These are phyloP conservation scores for Amphimallon solstitiale DNA, from an alignment of 2,888 invertebrate genomes.

Conservation along the genomic window DNA sequence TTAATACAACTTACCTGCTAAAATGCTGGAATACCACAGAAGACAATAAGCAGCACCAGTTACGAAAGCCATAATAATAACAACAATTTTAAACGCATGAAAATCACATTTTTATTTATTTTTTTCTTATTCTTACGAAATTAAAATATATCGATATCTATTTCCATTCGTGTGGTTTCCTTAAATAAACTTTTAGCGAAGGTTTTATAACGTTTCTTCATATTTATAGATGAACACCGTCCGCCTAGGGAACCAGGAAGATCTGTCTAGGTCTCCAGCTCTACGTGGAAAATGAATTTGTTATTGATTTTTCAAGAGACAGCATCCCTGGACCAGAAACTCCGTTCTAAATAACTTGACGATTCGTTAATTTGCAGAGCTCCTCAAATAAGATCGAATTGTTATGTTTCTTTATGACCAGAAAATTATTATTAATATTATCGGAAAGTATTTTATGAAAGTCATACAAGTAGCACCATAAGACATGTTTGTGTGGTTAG, in stretches of 20 bases:
- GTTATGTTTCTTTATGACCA: slow-evolving; percentile 36
- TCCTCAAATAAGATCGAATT: too few relatives aligned
- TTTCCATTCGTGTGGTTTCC: slow-evolving; percentile 13
- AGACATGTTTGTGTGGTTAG: slow-evolving; percentile 6
- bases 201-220: slow-evolving; percentile 20
- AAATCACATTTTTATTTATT: background rate
- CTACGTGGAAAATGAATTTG: background rate
- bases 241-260: background rate
- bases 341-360: background rate
- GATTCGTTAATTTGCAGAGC: too few relatives aligned
- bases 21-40: slow-evolving; percentile 61
- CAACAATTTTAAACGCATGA: background rate
- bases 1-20: slow-evolving; percentile 56
- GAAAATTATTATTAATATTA: slow-evolving; percentile 45
- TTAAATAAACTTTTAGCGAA: background rate
- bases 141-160: background rate
- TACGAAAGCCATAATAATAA: slow-evolving; percentile 50
- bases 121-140: background rate
- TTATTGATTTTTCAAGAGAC: slow-evolving; percentile 34
- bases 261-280: background rate
- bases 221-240: background rate
- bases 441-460: slow-evolving; percentile 46
- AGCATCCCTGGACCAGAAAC: slow-evolving; percentile 30
- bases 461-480: slow-evolving; percentile 42
- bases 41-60: slow-evolving; percentile 58